Evolutionary conservation across 2,888 invertebrate genomes (phyloP), one percentile per base, ranked within the genome.

Genomic region (Podotricha telesiphe): DNA sequence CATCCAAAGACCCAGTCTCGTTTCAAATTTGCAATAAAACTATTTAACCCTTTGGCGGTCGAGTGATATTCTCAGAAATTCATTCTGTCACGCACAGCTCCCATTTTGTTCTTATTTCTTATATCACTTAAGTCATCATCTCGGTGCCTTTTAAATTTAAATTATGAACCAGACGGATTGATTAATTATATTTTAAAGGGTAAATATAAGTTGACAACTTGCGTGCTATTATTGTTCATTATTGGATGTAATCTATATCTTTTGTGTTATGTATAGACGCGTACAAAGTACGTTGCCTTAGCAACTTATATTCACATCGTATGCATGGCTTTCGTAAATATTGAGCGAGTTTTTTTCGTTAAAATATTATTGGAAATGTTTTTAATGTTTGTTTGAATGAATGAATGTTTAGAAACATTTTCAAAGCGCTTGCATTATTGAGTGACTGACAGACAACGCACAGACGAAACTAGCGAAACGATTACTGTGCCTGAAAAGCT

Each of bases 91-190:
- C 66, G 73, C 70, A 68, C 67, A 73, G 70, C 73, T 62, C 70
- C 67, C 68, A 72, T 53, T 62, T 62, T 62, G 19, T 48, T 59
- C 67, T 76, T 75, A 74, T 75, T 61, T 68, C 65, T 78, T 78
- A 80, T 84, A 80, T 76, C 78, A 77, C 70, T 78, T 74, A 78
- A 77, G 82, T 79, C 80, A 82, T 79, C 82, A 78, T 19, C 73
- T 77, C 73, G 45, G 59, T 45, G 79, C 78, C 80, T 77, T 75
- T 80, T 83, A 82, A 82, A 82, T 79, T 82, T 81, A 79, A 82
- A 79, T 80, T 82, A 82, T 80, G 80, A 73, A 73, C 73, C 77
- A 73, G 76, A 73, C 69, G 53, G 62, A 72, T 69, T 69, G 74
- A 70, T 72, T 45, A 53, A 65, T 71, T 67, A 67, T 69, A 70